Percentiles rank a stretch among this genome's conserved stretches.
Evolutionary conservation across 2,888 invertebrate species (phyloP).

Genomic region (Melanargia galathea): DNA sequence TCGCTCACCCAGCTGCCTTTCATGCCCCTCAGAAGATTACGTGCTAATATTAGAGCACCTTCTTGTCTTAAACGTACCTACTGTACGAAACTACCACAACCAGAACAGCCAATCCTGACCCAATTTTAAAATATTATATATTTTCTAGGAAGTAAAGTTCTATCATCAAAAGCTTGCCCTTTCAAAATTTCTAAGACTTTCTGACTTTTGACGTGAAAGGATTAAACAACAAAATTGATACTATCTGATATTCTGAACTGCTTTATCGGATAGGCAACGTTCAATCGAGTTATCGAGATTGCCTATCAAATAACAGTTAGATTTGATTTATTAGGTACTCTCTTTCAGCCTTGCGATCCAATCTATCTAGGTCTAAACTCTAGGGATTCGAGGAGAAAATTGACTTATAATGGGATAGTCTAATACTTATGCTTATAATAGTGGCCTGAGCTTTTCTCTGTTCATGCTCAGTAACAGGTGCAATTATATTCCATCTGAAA

Average conservation of each 20-base stretch:
- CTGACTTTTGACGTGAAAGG: neutral
- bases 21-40: neutral
- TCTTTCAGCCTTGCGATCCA: slow-evolving; percentile 21
- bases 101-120: neutral
- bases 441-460: slow-evolving; percentile 25
- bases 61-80: neutral
- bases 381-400: slow-evolving; percentile 38
- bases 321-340: slow-evolving; percentile 34
- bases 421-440: slow-evolving; percentile 30
- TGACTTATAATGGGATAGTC: slow-evolving; percentile 31
- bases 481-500: slow-evolving; percentile 15
- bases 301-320: slow-evolving; percentile 25
- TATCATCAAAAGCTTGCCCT: neutral
- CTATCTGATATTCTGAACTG: slow-evolving; percentile 16
- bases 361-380: slow-evolving; percentile 35
- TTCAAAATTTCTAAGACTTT: slow-evolving; percentile 1
- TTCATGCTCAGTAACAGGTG: slow-evolving; percentile 45
- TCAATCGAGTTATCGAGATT: slow-evolving; percentile 24
- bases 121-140: neutral
- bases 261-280: slow-evolving; percentile 20
- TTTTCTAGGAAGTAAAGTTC: neutral
- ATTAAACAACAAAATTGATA: slow-evolving; percentile 1
- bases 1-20: neutral
- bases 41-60: neutral
- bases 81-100: neutral